Base-by-base conservation (phyloP, 2,888 invertebrate species). In the Apodemia duryi region DNA sequence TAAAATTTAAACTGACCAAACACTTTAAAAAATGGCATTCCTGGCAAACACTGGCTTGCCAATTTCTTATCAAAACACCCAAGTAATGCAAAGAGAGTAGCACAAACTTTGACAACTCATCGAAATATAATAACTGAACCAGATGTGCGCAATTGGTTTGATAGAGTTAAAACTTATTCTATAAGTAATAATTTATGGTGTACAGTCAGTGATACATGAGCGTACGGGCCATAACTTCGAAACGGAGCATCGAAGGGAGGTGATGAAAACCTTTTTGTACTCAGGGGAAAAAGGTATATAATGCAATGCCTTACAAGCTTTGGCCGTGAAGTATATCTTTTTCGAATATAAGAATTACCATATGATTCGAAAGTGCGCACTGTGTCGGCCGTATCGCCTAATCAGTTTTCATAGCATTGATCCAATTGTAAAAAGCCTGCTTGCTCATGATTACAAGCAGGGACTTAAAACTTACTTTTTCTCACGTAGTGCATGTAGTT, bases 1-100 rank as follows among this genome's bases (percentile, higher is more conserved):
- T 62, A 65, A 68, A 71, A 68, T 64, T 67, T 74, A 61, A 57
- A 69, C 32, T 70, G 72, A 51, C 70, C 69, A 49, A 73, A 73
- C 66, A 68, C 70, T 46, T 75, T 75, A 67, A 74, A 73, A 73
- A 65, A 72, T 68, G 73, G 72, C 65, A 62, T 69, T 21, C 73
- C 73, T 13, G 75, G 74, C 49, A 71, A 66, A 68, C 63, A 69
- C 62, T 75, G 73, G 75, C 70, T 68, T 64, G n/a, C 32, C 6
- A 52, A 38, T 52, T 65, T 65, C 52, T 41, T 65, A 28, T 38
- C 10, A 54, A 32, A 41, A 52, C 54, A 65, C 52, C 62, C 65
- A 13, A 62, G 38, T 28, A 3, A 52, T 38, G 5, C 52, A 52
- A 62, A 21, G 21, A 21, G 21, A 21, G 21, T 21, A 65, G 41